Percentiles rank a stretch among this genome's conserved stretches.
These are phyloP conservation scores for Ligdia adustata DNA, from an alignment of 2,888 invertebrate species.

Conservation along the genomic window DNA sequence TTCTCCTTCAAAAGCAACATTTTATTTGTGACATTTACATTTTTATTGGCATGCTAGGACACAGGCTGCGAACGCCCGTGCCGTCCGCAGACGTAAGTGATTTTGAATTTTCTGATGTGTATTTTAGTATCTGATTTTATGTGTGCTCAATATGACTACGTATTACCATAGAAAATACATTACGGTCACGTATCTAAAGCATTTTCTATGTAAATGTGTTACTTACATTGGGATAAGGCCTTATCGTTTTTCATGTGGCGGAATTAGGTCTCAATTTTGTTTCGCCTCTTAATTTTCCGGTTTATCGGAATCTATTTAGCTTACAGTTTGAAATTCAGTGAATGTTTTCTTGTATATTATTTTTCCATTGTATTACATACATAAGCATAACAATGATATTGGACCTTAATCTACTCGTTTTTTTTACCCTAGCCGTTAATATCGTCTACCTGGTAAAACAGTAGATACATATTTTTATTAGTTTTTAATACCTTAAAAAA, in stretches of 20 bases:
- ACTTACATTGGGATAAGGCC: conserved; percentile 31
- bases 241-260: conserved; percentile 27
- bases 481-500: too few species aligned
- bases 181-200: conserved; percentile 59
- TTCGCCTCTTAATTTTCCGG: conserved; percentile 12
- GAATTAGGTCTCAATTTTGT: conserved; percentile 16
- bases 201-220: conserved; percentile 50
- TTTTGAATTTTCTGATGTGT: conserved; percentile 83
- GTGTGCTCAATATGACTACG: conserved; percentile 74
- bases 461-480: too few species aligned
- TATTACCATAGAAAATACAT: conserved; percentile 73
- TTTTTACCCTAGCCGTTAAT: too few species aligned
- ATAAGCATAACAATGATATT: too few species aligned
- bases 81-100: conserved; percentile 80
- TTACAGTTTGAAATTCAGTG: too few species aligned
- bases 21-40: conserved; percentile 81
- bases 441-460: too few species aligned
- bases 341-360: too few species aligned
- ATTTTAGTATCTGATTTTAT: conserved; percentile 83
- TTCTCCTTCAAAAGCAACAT: conserved; percentile 79
- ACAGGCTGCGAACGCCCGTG: conserved; percentile 70
- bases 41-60: conserved; percentile 82
- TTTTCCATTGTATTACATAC: too few species aligned
- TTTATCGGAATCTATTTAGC: not conserved
- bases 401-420: too few species aligned